Evolutionary conservation across 2,888 invertebrate species (phyloP).

Genomic region (Hirtodrosophila confusa): DNA sequence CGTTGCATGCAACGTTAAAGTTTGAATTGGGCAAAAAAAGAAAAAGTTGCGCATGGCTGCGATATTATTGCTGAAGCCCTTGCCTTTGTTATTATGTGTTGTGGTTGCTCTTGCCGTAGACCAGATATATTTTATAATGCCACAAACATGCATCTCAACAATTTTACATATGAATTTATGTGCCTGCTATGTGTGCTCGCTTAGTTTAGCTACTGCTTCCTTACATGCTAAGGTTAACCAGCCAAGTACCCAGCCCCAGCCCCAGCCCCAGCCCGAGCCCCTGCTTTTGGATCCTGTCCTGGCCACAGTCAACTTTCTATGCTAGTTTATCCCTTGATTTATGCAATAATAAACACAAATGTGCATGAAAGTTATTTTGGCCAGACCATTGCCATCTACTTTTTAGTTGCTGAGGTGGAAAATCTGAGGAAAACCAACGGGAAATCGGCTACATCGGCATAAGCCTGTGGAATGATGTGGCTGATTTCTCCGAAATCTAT

Average conservation of each 20-base stretch:
- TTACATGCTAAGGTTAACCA: conserved; percentile 53
- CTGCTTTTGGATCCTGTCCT: not conserved
- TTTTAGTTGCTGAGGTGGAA: not conserved
- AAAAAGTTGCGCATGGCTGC: conserved; percentile 38
- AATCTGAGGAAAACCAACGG: not conserved
- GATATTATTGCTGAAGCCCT: conserved; percentile 52
- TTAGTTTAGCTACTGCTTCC: conserved; percentile 54
- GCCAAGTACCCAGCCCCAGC: conserved; percentile 1
- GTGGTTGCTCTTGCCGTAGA: conserved; percentile 4
- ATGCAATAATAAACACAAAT: conserved; percentile 72
- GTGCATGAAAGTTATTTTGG: conserved; percentile 49
- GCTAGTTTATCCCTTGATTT: conserved; percentile 74
- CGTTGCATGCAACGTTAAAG: conserved; percentile 45
- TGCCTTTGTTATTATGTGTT: conserved; percentile 23
- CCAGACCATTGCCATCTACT: conserved; percentile 1
- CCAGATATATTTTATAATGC: conserved; percentile 72
- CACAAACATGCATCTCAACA: conserved; percentile 62
- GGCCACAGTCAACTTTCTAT: conserved; percentile 48
- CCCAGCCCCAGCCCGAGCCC: not conserved
- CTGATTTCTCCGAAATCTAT: not conserved
- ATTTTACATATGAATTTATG: conserved; percentile 50
- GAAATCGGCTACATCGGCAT: conserved; percentile 3
- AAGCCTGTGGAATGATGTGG: not conserved
- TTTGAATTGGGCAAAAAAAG: conserved; percentile 63
- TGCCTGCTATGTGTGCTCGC: conserved; percentile 37